Conservation (phyloP, 1,140 invertebrate species). For the Phenacoccus solenopsis region DNA sequence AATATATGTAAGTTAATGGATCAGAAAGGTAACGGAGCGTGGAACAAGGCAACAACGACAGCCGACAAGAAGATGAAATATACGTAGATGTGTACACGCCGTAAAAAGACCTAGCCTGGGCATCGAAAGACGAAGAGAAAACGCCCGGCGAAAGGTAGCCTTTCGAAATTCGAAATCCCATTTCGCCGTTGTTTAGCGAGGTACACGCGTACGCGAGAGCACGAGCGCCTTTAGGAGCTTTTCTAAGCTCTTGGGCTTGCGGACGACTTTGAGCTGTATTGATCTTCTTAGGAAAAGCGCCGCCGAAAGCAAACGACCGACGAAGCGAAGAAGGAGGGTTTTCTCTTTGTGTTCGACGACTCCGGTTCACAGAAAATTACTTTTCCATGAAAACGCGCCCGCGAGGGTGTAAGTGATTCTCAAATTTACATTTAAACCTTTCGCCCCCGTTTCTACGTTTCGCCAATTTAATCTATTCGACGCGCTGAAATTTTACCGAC, state of each 20-base stretch:
- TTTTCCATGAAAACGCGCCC: background rate
- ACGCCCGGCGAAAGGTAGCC: background rate
- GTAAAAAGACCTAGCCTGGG: background rate
- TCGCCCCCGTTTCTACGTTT: too few relatives aligned
- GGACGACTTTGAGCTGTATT: background rate
- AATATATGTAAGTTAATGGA: background rate
- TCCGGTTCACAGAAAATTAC: background rate
- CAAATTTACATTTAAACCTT: too few relatives aligned
- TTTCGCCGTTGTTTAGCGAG: too few relatives aligned
- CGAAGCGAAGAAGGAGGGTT: background rate
- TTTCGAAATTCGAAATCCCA: too few relatives aligned
- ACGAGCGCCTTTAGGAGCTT: background rate
- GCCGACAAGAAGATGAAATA: too few relatives aligned
- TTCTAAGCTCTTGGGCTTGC: background rate
- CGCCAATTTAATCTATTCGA: too few relatives aligned
- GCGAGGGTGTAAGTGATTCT: background rate
- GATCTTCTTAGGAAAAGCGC: background rate
- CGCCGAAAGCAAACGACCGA: background rate
- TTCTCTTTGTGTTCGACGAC: background rate
- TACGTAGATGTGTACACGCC: too few relatives aligned
- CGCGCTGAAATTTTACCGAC: too few relatives aligned
- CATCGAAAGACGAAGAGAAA: background rate
- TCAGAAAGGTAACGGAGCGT: background rate
- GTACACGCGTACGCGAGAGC: background rate
- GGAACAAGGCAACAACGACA: too few relatives aligned